Percentiles rank a stretch among this genome's conserved stretches.
Conservation (phyloP, 92 coral and sea anemone species). For the Muricea muricata region DNA sequence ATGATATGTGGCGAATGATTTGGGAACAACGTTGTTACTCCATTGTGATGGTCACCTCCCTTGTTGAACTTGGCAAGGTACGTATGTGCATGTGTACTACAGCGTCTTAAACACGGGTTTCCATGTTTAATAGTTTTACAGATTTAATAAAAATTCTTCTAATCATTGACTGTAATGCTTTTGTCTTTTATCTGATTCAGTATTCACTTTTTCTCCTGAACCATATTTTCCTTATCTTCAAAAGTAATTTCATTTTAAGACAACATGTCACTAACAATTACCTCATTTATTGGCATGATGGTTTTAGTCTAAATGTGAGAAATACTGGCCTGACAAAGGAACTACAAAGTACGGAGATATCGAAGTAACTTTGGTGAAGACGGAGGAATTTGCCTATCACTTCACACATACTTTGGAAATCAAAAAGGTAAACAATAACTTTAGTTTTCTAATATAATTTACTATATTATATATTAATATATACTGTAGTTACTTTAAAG, state of each 20-base stretch:
- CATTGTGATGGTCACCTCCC: constrained; percentile 70
- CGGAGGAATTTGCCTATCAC: constrained; percentile 64
- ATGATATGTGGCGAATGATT: constrained; percentile 74
- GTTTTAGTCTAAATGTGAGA: constrained; percentile 62
- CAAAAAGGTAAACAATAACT: constrained; percentile 32
- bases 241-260: too few species aligned
- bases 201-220: too few species aligned
- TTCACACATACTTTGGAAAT: constrained; percentile 47
- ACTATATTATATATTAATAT: not conserved
- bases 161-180: too few species aligned
- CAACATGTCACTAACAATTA: not conserved
- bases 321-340: constrained; percentile 70
- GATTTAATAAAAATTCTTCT: too few species aligned
- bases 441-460: not conserved
- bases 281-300: not conserved
- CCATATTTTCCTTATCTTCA: too few species aligned
- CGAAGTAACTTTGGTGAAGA: constrained; percentile 44
- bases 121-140: too few species aligned
- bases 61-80: constrained; percentile 66
- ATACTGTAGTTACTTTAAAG: too few species aligned
- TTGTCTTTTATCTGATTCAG: too few species aligned
- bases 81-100: not conserved
- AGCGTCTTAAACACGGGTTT: too few species aligned
- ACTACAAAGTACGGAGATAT: constrained; percentile 43
- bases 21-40: constrained; percentile 61